Conservation (phyloP, 2,888 invertebrate species). For the Selenia dentaria region DNA sequence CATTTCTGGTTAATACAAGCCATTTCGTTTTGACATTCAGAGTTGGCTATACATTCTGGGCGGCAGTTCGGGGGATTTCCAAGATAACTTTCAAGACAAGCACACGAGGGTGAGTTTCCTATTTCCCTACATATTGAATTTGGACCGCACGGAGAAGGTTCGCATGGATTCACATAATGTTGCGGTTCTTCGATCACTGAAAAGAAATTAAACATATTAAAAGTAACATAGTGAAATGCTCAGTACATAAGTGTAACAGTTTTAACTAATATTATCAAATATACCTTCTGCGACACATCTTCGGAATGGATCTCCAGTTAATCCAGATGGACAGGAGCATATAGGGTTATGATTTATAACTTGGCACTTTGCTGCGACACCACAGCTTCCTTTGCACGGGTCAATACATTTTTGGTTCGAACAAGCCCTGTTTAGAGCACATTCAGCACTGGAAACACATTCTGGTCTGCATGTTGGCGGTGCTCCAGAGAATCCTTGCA, state of each 20-base stretch:
- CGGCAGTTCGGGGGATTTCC: slow-evolving; percentile 90
- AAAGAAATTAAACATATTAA: too few species aligned
- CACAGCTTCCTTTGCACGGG: slow-evolving; percentile 90
- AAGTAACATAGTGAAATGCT: too few species aligned
- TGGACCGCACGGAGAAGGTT: slow-evolving; percentile 91
- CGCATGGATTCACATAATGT: slow-evolving; percentile 83
- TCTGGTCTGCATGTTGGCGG: slow-evolving; percentile 90
- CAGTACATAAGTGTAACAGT: too few species aligned
- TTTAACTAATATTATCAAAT: neutral
- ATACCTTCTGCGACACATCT: slow-evolving; percentile 87
- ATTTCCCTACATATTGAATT: slow-evolving; percentile 86
- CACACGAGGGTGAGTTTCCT: slow-evolving; percentile 88
- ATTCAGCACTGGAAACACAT: slow-evolving; percentile 88
- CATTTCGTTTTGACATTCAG: slow-evolving; percentile 88
- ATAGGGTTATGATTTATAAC: slow-evolving; percentile 91
- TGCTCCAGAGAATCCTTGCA: slow-evolving; percentile 87
- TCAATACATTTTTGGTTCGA: slow-evolving; percentile 88
- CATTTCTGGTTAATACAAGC: slow-evolving; percentile 91
- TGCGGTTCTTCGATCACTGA: slow-evolving; percentile 54
- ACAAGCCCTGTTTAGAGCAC: slow-evolving; percentile 87
- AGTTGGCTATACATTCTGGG: slow-evolving; percentile 90
- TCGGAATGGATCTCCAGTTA: slow-evolving; percentile 89
- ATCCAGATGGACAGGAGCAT: slow-evolving; percentile 86
- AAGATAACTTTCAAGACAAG: slow-evolving; percentile 87
- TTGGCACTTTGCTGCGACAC: slow-evolving; percentile 87